Conservation (phyloP, 2,797 vertebrate species). For the Otolemur crassicaudatus region DNA sequence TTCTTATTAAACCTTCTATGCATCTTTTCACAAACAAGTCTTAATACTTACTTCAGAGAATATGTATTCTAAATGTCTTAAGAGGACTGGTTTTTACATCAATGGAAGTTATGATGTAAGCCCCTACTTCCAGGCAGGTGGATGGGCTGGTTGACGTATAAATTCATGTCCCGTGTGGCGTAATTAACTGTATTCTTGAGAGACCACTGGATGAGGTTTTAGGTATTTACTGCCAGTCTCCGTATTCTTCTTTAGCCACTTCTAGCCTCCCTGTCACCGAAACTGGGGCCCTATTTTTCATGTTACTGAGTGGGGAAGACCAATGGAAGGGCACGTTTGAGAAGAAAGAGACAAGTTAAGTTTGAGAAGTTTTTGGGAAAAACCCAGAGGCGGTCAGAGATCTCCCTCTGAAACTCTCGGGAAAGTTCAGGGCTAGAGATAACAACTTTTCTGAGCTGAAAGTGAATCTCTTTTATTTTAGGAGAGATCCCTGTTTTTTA, state of each 20-base stretch:
- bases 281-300: not conserved
- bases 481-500: not conserved
- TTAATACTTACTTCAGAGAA: not conserved
- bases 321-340: not conserved
- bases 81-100: not conserved
- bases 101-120: not conserved
- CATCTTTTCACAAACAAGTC: not conserved
- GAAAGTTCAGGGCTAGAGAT: not conserved
- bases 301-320: not conserved
- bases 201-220: not conserved
- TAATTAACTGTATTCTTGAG: not conserved
- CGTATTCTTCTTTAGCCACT: not conserved
- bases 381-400: not conserved
- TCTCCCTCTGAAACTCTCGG: not conserved
- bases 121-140: not conserved
- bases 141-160: not conserved
- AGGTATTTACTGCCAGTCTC: not conserved
- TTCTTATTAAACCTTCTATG: not conserved
- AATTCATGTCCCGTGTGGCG: not conserved
- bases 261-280: not conserved
- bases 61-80: not conserved
- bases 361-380: not conserved
- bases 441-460: not conserved
- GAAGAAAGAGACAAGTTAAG: not conserved
- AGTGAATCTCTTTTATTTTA: not conserved